phyloP scores from a whole-genome alignment of 2,888 invertebrate species.

The Athripsodes cinereus region DNA sequence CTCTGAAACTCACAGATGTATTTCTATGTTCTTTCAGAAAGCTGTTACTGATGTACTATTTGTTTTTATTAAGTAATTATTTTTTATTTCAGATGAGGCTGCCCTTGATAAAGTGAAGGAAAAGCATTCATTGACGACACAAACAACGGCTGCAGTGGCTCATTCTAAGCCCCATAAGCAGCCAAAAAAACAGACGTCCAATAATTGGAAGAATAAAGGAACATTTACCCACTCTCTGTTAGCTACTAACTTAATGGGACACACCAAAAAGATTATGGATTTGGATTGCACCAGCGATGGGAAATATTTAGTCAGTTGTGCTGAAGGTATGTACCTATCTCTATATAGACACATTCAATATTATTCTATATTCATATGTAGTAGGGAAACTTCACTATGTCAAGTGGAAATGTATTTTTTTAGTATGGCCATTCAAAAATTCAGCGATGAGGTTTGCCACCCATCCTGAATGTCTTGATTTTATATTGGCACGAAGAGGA shows the following conservation, averaged over 20 bases:
- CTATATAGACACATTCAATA: no score
- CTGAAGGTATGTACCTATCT: conserved; percentile 63
- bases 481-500: no score
- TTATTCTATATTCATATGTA: no score
- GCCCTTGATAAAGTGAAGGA: conserved; percentile 29
- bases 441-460: no score
- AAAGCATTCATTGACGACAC: conserved; percentile 35
- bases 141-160: conserved; percentile 35
- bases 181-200: conserved; percentile 41
- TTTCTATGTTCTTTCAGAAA: no score
- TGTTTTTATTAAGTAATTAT: background rate
- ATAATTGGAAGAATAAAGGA: conserved; percentile 44
- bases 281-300: conserved; percentile 81
- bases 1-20: no score
- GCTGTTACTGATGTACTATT: no score
- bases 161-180: conserved; percentile 31
- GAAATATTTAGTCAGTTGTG: conserved; percentile 77
- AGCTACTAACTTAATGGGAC: conserved; percentile 74
- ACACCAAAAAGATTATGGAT: conserved; percentile 66
- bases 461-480: no score
- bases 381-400: no score
- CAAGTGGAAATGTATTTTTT: no score
- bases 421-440: no score
- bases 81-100: conserved; percentile 18
- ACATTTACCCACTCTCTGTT: conserved; percentile 71